These are phyloP conservation scores for Cetoscarus ocellatus DNA, from an alignment of 2,797 vertebrate genomes.

Conservation along the genomic window DNA sequence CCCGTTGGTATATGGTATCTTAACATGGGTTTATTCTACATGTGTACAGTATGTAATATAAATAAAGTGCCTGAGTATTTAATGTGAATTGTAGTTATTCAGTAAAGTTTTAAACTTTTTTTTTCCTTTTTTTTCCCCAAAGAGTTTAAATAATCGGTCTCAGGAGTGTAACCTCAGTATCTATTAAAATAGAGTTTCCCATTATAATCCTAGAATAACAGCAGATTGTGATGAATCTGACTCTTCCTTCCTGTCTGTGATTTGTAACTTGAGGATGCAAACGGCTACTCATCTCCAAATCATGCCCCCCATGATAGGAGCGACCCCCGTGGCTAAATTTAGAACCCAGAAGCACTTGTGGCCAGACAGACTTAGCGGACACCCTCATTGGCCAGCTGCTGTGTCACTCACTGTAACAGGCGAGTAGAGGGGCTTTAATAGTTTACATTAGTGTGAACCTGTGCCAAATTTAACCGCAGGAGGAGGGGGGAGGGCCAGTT, in stretches of 20 bases:
- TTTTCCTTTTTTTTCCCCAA: neutral
- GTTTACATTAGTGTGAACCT: constrained; percentile 76
- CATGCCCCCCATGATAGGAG: constrained; percentile 78
- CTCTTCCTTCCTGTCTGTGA: constrained; percentile 32
- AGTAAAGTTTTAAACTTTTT: neutral
- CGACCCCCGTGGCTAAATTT: constrained; percentile 80
- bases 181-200: neutral
- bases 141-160: neutral
- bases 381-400: constrained; percentile 74
- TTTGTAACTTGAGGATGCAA: constrained; percentile 66
- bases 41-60: constrained; percentile 55
- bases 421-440: constrained; percentile 66
- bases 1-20: constrained; percentile 23
- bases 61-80: constrained; percentile 66
- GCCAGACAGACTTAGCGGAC: constrained; percentile 62
- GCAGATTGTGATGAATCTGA: constrained; percentile 3
- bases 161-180: too few relatives aligned
- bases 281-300: constrained; percentile 73
- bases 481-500: constrained; percentile 9
- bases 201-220: neutral
- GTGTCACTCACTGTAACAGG: constrained; percentile 74
- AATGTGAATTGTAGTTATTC: constrained; percentile 16
- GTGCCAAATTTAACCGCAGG: constrained; percentile 81
- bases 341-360: constrained; percentile 72
- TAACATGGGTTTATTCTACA: constrained; percentile 38